A percentile compares a stretch with the other conserved stretches of the same genome.
phyloP scores from a whole-genome alignment of 2,113 vertebrate species.

The Theristicus caerulescens region DNA sequence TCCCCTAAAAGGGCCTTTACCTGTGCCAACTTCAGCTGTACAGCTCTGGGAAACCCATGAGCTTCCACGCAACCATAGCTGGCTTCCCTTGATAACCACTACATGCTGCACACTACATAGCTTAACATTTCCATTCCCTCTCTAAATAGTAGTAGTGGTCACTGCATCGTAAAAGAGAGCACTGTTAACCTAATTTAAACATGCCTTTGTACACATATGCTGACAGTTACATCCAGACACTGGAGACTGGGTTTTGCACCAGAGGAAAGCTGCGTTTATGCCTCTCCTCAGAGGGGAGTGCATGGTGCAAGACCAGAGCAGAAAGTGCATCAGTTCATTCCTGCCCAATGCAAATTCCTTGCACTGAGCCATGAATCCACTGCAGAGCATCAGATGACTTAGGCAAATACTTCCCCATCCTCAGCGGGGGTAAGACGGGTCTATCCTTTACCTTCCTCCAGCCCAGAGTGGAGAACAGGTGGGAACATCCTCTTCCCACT shows the following conservation, averaged over 20 bases:
- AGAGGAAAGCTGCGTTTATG: not conserved
- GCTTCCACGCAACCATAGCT: not conserved
- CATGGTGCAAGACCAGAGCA: not conserved
- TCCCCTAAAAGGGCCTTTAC: not conserved
- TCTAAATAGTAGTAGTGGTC: not conserved
- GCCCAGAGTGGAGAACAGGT: not conserved
- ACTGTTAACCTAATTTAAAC: not conserved
- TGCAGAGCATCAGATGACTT: not conserved
- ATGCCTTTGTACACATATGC: rapidly evolving
- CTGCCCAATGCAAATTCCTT: not conserved
- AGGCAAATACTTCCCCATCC: not conserved
- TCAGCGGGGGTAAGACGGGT: not conserved
- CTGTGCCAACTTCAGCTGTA: not conserved
- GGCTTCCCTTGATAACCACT: not conserved
- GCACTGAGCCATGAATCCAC: not conserved
- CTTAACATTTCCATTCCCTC: not conserved
- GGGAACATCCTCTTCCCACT: not conserved
- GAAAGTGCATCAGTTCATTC: not conserved
- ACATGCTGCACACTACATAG: rapidly evolving
- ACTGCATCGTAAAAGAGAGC: not conserved
- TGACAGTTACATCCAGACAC: not conserved
- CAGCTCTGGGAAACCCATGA: not conserved
- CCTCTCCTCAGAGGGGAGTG: not conserved
- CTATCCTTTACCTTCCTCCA: not conserved
- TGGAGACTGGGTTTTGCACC: not conserved